Evolutionary conservation across 2,888 invertebrate species (phyloP).

Genomic region (Athalia rosae): DNA sequence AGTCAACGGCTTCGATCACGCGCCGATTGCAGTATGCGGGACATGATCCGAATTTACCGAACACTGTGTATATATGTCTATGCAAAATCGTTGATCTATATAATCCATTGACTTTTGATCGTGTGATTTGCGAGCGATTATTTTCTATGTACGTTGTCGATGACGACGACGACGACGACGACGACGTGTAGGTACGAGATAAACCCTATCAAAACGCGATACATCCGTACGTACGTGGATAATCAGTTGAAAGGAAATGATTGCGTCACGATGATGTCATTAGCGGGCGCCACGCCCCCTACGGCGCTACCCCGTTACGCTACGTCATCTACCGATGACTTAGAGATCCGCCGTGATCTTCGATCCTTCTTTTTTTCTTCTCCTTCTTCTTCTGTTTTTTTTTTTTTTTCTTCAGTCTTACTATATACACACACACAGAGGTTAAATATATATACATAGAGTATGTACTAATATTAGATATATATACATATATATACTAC

Average conservation of each 20-base stretch:
- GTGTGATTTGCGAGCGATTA: no score
- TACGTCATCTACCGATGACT: constrained; percentile 55
- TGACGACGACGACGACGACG: no score
- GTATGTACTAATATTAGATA: not conserved
- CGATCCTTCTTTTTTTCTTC: not conserved
- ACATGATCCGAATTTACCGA: no score
- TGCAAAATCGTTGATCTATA: no score
- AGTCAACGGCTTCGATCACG: no score
- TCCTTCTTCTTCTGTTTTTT: not conserved
- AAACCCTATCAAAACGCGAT: constrained; percentile 6
- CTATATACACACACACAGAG: not conserved
- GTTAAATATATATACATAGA: constrained; percentile 1
- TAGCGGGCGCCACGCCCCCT: constrained; percentile 66
- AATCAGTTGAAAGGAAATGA: constrained; percentile 64
- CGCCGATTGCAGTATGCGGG: no score
- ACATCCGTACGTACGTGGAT: constrained; percentile 8
- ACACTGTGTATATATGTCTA: no score
- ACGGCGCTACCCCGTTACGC: constrained; percentile 69
- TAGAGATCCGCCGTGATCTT: constrained; percentile 24
- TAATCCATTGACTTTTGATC: no score
- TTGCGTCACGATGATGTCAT: constrained; percentile 71
- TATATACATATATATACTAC: not conserved
- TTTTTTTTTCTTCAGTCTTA: not conserved
- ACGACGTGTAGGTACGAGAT: not conserved
- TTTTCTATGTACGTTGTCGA: no score